Evolutionary conservation across 2,113 vertebrate genomes (phyloP).

Genomic region (Otis tarda): DNA sequence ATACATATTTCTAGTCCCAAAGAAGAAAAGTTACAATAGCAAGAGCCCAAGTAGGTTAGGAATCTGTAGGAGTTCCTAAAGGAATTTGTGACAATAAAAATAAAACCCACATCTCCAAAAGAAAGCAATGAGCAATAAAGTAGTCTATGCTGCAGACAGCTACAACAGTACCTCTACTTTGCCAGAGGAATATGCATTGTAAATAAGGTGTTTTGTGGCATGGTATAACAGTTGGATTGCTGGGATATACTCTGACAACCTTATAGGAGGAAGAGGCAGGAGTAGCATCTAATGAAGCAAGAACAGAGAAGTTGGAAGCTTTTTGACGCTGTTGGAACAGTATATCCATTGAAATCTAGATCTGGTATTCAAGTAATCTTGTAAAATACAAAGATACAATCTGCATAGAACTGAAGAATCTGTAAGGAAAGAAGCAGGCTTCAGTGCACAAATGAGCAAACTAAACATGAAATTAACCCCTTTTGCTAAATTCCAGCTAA

Average conservation of each 20-base stretch:
- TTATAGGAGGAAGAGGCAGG: not conserved
- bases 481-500: not conserved
- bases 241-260: not conserved
- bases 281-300: not conserved
- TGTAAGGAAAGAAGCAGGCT: not conserved
- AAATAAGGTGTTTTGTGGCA: not conserved
- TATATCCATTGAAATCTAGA: not conserved
- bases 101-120: not conserved
- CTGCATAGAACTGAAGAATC: not conserved
- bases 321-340: not conserved
- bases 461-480: not conserved
- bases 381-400: not conserved
- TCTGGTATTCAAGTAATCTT: not conserved
- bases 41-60: not conserved
- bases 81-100: not conserved
- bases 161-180: not conserved
- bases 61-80: conserved; percentile 22
- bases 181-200: not conserved
- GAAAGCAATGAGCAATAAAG: not conserved
- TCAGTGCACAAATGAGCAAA: not conserved
- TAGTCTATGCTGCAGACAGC: not conserved
- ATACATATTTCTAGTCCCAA: not conserved
- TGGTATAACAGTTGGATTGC: not conserved
- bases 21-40: not conserved
- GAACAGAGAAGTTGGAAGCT: not conserved